Conservation (phyloP, 1,140 invertebrate genomes). For the Platyscapa corneri region DNA sequence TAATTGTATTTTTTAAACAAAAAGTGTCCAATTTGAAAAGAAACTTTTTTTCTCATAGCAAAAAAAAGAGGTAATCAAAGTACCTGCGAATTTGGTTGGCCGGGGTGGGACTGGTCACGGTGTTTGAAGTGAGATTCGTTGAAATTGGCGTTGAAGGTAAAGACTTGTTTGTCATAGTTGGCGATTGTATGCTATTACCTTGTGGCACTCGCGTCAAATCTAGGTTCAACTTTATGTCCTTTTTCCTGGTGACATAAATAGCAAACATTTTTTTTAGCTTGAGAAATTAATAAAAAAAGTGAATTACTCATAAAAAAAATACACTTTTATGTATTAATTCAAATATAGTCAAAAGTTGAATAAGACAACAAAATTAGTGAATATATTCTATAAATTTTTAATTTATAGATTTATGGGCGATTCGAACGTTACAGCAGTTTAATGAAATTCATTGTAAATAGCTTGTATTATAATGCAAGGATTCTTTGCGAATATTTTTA, state of each 20-base stretch:
- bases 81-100: conserved; percentile 79
- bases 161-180: conserved; percentile 67
- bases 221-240: conserved; percentile 71
- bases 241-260: conserved; percentile 65
- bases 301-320: no score
- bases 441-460: no score
- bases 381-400: no score
- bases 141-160: conserved; percentile 68
- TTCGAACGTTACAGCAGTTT: no score
- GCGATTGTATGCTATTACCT: conserved; percentile 69
- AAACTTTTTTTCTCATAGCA: neutral
- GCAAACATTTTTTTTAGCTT: neutral
- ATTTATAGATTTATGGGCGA: no score
- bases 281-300: neutral
- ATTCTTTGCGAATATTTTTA: no score
- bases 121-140: conserved; percentile 66
- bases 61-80: conserved; percentile 10
- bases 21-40: conserved; percentile 30
- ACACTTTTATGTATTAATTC: no score
- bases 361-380: no score
- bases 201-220: conserved; percentile 70
- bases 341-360: no score
- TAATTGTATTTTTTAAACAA: neutral
- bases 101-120: conserved; percentile 74
- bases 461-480: no score